Evolutionary conservation across 64 coral and sea anemone genomes (phyloP).

Genomic region (Anthopleura sola): DNA sequence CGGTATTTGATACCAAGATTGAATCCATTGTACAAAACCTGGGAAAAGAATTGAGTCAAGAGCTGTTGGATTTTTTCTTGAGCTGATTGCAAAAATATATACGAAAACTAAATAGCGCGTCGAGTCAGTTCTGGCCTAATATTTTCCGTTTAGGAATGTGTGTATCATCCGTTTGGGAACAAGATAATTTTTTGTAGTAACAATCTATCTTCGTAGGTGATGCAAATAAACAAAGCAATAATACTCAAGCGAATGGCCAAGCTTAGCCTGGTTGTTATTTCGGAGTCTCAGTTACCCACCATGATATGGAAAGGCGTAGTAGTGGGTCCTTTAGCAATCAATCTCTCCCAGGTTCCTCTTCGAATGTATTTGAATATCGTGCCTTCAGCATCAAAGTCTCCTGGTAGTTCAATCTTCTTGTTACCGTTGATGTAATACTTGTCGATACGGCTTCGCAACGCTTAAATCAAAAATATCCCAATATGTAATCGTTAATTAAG

Average conservation of each 20-base stretch:
- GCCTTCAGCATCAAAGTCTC: slow-evolving; percentile 77
- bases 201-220: too few relatives aligned
- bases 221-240: too few relatives aligned
- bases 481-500: neutral
- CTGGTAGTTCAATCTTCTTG: slow-evolving; percentile 92
- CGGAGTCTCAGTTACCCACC: slow-evolving; percentile 23
- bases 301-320: slow-evolving; percentile 86
- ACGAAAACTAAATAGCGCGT: too few relatives aligned
- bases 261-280: too few relatives aligned
- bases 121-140: too few relatives aligned
- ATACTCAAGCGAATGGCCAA: too few relatives aligned
- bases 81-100: too few relatives aligned
- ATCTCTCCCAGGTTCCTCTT: slow-evolving; percentile 79
- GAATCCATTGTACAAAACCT: slow-evolving; percentile 92
- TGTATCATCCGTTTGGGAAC: too few relatives aligned
- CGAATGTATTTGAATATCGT: slow-evolving; percentile 82
- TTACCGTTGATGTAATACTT: slow-evolving; percentile 94
- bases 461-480: neutral
- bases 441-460: slow-evolving; percentile 58
- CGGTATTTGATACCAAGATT: slow-evolving; percentile 90
- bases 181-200: too few relatives aligned
- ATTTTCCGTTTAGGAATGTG: too few relatives aligned
- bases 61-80: neutral
- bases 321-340: slow-evolving; percentile 57
- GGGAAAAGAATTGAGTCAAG: neutral